phyloP scores from a whole-genome alignment of 2,797 vertebrate species.

The Cuculus canorus region DNA sequence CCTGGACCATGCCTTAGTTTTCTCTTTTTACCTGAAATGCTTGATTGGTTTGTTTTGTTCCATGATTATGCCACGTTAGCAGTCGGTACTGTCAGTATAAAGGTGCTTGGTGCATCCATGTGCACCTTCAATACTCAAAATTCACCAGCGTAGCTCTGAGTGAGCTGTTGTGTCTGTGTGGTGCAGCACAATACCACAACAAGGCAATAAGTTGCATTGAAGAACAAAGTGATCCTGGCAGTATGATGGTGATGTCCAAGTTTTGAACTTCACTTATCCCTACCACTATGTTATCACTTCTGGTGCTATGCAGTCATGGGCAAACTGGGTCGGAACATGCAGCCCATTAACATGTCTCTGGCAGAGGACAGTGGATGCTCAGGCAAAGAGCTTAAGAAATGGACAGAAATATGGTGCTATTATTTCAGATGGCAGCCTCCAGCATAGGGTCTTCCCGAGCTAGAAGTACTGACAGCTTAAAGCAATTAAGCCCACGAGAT shows the following conservation, averaged over 20 bases:
- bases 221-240: not conserved
- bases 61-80: not conserved
- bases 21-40: not conserved
- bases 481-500: not conserved
- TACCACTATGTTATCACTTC: not conserved
- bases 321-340: not conserved
- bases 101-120: accelerated
- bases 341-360: not conserved
- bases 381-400: not conserved
- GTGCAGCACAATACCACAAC: not conserved
- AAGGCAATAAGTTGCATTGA: accelerated
- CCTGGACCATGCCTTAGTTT: not conserved
- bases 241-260: not conserved
- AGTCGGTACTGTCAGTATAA: accelerated
- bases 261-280: not conserved
- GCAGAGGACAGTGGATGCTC: not conserved
- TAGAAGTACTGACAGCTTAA: not conserved
- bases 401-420: not conserved
- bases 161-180: not conserved
- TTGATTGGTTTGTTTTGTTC: not conserved
- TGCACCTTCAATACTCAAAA: not conserved
- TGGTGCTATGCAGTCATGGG: not conserved
- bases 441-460: not conserved
- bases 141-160: not conserved
- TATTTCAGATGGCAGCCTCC: not conserved